Evolutionary conservation across 2,888 invertebrate species (phyloP), one percentile per base, ranked within the genome.

Genomic region (Sphinx pinastri): DNA sequence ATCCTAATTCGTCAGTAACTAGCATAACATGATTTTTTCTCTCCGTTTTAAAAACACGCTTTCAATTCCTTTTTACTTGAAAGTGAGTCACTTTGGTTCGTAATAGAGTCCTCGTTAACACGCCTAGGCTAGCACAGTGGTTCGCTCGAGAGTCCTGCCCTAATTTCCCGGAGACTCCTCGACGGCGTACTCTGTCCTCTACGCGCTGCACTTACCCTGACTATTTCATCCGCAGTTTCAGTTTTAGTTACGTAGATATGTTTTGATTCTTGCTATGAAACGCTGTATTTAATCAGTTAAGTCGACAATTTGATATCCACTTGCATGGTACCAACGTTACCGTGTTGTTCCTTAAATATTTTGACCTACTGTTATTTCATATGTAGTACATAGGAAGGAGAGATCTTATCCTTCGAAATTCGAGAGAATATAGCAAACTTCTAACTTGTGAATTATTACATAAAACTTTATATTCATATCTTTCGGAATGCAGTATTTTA

Each of bases 131-230:
- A 67, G 47, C 51, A 57, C 52, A 55, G 70, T 31, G 49, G 58
- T 16, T 58, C 59, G 70, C 71, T 77, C 58, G 71, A 78, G 77
- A 73, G 72, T 75, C 72, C 77, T 76, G 76, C 70, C 78, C 77
- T 76, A 76, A 72, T 76, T 80, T 73, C 67, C 66, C 57, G 49
- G 71, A 70, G 54, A 73, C 74, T 75, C 68, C 71, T 72, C 71
- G 69, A 76, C 70, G 68, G 70, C 70, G 69, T 71, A 69, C 72
- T 72, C 51, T 70, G 67, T 68, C 57, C 71, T 72, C 52, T 63
- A 49, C 45, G 5, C 38, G 31, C 52, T 63, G 45, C 38, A 69
- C 54, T 69, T 45, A 38, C 19, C 13, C 25, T 38, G 3, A 31
- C 13, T 16, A 13, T 68, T 14, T 47, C 31, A 5, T 2, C 12